Base-by-base conservation (phyloP, 2,113 vertebrate species). In the Tachycineta bicolor region DNA sequence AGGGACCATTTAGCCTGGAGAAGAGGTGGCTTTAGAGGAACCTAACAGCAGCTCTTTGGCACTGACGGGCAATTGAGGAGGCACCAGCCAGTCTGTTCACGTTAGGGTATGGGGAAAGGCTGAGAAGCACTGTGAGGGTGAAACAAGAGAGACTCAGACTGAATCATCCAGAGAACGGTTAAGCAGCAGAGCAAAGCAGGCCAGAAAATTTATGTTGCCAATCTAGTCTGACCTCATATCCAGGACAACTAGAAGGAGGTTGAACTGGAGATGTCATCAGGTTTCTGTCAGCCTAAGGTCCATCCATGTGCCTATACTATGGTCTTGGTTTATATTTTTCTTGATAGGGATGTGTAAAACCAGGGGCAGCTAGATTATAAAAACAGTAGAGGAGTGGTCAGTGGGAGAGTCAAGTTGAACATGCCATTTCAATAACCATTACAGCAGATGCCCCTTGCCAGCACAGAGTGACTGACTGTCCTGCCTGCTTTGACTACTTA, bases 31-130 rank as follows among this genome's bases (percentile, higher is more conserved):
- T 68, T 77, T 64, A 55, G 16, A 7, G 14, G 11, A 46, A 37
- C 6, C 6, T 71, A 25, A 26, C 13, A 77, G 33, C 43, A 73
- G 9, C 6, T 56, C 13, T 56, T 39, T 6, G 4, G n/a, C 14
- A 5, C 29, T 59, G 22, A 56, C 5, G 53, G 21, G 24, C 5
- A 20, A 46, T 1, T 41, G 47, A 52, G 22, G 24, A 62, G 9
- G 41, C 29, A 34, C 2, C 34, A 79, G 19, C 17, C 49, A 90
- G 21, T 31, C 14, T 74, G 34, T 59, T 83, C 39, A 28, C 8
- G 6, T n/a, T n/a, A 59, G 6, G 0, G 1, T 14, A 8, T 44
- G 9, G 9, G 31, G 9, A 22, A 79, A 39, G 9, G 12, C 12
- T 68, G 15, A 55, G 18, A 64, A 64, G 39, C 5, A 28, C 24